Base-by-base conservation (phyloP, 2,888 invertebrate species). In the Nomada fabriciana region DNA sequence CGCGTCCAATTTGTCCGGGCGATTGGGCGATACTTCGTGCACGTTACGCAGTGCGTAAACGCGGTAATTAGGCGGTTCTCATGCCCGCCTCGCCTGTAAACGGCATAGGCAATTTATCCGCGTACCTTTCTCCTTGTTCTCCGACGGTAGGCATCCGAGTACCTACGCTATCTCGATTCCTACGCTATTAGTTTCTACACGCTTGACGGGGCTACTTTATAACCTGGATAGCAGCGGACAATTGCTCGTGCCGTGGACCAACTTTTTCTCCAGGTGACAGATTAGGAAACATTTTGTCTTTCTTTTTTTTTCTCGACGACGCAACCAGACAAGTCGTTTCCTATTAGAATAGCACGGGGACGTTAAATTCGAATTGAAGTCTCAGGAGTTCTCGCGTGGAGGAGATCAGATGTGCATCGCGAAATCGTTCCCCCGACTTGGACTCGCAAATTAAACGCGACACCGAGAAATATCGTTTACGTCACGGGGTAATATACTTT, bases 101-200 rank as follows among this genome's bases (percentile, higher is more conserved):
- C 83, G 78, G 86, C 81, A 74, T 67, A 71, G 80, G 70, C 86
- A 81, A 85, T 86, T 86, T 85, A 85, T 85, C 76, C 81, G 81
- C 76, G 76, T 78, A 83, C 85, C 86, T 86, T 85, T 86, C 86
- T 86, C 86, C 83, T 83, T 85, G 85, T 83, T 72, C 72, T 57
- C 68, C 74, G 68, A 61, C 77, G 67, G 71, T 65, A 83, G 72
- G 65, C 71, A 64, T 83, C 78, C 77, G 59, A 59, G 73, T 82
- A 77, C 73, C 77, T 68, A 73, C 76, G 79, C 70, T 82, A 82
- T 82, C 82, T 73, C 76, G 57, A 74, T 72, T 79, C 75, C 76
- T 82, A 68, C 57, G 75, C 83, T 82, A 82, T 83, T 83, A 83
- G 74, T 74, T 83, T 83, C 71, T 74, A 70, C 71, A 63, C 83